These are phyloP conservation scores for Aurelia sp. DNA, from an alignment of 30 jellyfish, hydroid and myxozoan species.

Conservation along the genomic window DNA sequence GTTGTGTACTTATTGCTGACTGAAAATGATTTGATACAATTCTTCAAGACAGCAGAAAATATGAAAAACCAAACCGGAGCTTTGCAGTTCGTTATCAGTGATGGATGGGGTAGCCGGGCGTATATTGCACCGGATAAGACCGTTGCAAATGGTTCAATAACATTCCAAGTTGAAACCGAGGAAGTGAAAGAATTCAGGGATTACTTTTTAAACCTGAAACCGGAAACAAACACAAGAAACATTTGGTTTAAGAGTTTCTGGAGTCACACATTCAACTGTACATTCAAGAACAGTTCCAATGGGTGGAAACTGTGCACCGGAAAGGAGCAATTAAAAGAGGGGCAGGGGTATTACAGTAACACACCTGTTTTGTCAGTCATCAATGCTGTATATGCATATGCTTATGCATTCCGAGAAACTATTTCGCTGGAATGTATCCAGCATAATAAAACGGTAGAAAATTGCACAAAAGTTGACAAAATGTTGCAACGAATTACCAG, in stretches of 20 bases:
- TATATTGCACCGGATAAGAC: constrained; percentile 27
- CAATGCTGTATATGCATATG: constrained; percentile 79
- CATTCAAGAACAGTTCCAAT: not conserved
- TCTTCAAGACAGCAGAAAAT: constrained; percentile 45
- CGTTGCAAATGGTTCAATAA: constrained; percentile 61
- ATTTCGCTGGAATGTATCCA: constrained; percentile 30
- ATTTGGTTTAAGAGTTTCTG: constrained; percentile 70
- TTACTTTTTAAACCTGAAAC: constrained; percentile 47
- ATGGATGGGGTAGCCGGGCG: constrained; percentile 70
- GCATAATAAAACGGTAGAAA: constrained; percentile 13
- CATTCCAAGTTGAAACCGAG: constrained; percentile 52
- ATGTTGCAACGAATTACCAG: constrained; percentile 2
- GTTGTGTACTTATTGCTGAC: constrained; percentile 62
- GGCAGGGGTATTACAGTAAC: constrained; percentile 49
- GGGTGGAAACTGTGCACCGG: constrained; percentile 43
- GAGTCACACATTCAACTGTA: constrained; percentile 69
- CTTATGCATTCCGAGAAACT: constrained; percentile 47
- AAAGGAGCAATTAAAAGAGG: constrained; percentile 47
- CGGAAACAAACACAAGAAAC: constrained; percentile 36
- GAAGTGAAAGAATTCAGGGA: constrained; percentile 65
- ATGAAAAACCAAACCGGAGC: constrained; percentile 15
- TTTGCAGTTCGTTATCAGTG: constrained; percentile 63
- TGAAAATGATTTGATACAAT: constrained; percentile 32
- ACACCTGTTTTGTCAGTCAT: constrained; percentile 71
- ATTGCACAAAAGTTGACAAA: not conserved